These are phyloP conservation scores for Seriola dumerili DNA, from an alignment of 2,113 vertebrate species.

Conservation along the genomic window DNA sequence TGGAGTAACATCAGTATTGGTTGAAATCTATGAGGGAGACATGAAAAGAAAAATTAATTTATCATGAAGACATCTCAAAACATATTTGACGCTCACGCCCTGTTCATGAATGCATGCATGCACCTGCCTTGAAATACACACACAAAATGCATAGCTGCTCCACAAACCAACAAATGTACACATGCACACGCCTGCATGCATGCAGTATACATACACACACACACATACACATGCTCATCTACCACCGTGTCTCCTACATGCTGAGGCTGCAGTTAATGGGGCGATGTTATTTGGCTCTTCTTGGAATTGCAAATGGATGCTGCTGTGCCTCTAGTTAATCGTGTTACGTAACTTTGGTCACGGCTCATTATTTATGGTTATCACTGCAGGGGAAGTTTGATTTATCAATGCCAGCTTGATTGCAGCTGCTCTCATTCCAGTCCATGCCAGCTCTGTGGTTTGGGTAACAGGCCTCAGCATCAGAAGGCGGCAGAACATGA, in stretches of 20 bases:
- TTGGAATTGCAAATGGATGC: conserved; percentile 30
- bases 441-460: conserved; percentile 14
- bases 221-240: not conserved
- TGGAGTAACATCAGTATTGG: not conserved
- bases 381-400: conserved; percentile 50
- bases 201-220: not conserved
- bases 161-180: not conserved
- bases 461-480: not conserved
- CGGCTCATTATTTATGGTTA: conserved; percentile 53
- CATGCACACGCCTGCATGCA: not conserved
- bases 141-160: conserved; percentile 18
- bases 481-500: not conserved
- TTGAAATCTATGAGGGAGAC: not conserved
- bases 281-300: conserved; percentile 29
- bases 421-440: conserved; percentile 38
- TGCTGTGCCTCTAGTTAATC: conserved; percentile 51
- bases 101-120: conserved; percentile 3
- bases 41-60: not conserved
- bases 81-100: not conserved
- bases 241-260: not conserved
- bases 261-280: conserved; percentile 14
- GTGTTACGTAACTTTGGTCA: conserved; percentile 52
- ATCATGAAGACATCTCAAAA: conserved; percentile 1
- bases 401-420: conserved; percentile 59
- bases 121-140: not conserved